Base-by-base conservation (phyloP, 2,797 vertebrate genomes). In the Sebastes minor region DNA sequence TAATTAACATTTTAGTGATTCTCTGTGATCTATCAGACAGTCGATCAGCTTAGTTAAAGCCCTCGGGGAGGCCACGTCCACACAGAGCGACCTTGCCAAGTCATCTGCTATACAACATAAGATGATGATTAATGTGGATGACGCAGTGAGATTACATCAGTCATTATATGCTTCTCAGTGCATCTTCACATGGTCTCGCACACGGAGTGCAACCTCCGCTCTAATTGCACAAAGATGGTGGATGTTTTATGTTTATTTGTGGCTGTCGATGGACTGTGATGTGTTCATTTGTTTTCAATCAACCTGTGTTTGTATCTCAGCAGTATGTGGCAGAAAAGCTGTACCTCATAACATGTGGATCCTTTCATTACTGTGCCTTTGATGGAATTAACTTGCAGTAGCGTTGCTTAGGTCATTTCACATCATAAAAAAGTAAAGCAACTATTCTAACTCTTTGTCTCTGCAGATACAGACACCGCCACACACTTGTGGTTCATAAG, bases 251-350 rank as follows among this genome's bases (percentile, higher is more conserved):
- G 83, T 90, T 91, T 91, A 74, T 70, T 13, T 78, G 38, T 61
- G 16, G 11, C 27, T 85, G 32, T 5, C 27, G 52, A 69, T 68
- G 74, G 61, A 81, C 64, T 52, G 52, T 70, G 72, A 78, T 72
- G 33, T 86, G 85, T 89, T 90, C 90, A 84, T 91, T 90, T 91
- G 76, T 86, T 88, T 91, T 80, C 74, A 90, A 76, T 90, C 83
- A 84, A 30, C 66, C 63, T 79, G 59, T 89, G 80, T 92, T 78
- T 86, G 83, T 25, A 66, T 60, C 42, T 38, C 65, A 2, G 25
- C 4, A 30, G 38, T 38, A 57, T 71, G 62, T 38, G 33, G 22
- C 30, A 62, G 28, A 76, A 70, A 59, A 5, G 25, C 60, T 76
- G 20, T 32, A 28, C 35, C 8, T 49, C 22, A 49, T 53, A 27